Evolutionary conservation across 2,888 invertebrate genomes (phyloP).

Genomic region (Holacanthella duospinosa): DNA sequence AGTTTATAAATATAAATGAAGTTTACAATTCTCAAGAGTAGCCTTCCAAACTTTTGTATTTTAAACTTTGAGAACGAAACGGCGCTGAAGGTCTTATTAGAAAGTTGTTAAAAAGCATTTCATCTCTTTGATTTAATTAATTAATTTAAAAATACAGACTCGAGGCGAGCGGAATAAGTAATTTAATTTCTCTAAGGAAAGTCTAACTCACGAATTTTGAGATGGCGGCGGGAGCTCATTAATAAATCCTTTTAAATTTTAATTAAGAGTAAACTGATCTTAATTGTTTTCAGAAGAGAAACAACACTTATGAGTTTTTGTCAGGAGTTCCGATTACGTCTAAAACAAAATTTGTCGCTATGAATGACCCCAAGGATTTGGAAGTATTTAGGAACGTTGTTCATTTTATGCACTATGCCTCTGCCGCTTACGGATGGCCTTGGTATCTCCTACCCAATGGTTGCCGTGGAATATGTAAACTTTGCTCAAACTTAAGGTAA

Average conservation of each 20-base stretch:
- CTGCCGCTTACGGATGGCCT: slow-evolving; percentile 81
- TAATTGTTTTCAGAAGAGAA: slow-evolving; percentile 51
- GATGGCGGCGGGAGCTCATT: too few species aligned
- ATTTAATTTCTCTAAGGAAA: too few species aligned
- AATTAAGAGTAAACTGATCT: too few species aligned
- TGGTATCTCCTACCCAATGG: slow-evolving; percentile 65
- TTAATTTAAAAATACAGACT: too few species aligned
- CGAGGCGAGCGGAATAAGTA: too few species aligned
- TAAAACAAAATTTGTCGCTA: slow-evolving; percentile 64
- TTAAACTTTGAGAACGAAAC: too few species aligned
- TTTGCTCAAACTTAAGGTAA: slow-evolving; percentile 58
- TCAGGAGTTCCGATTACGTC: slow-evolving; percentile 76
- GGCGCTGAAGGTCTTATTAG: too few species aligned
- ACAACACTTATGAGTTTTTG: slow-evolving; percentile 73
- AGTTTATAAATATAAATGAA: not conserved
- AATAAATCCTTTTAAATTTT: too few species aligned
- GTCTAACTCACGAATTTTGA: too few species aligned
- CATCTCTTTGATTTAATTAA: too few species aligned
- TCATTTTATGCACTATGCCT: slow-evolving; percentile 73
- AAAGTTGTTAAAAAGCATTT: not conserved
- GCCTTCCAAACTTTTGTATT: too few species aligned
- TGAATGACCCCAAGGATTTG: slow-evolving; percentile 61
- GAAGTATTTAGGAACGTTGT: slow-evolving; percentile 61
- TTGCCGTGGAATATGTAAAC: slow-evolving; percentile 57
- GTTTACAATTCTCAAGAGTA: too few species aligned